A percentile compares a stretch with the other conserved stretches of the same genome.
Evolutionary conservation across 2,888 invertebrate species (phyloP).

Genomic region (Tetragonula carbonaria): DNA sequence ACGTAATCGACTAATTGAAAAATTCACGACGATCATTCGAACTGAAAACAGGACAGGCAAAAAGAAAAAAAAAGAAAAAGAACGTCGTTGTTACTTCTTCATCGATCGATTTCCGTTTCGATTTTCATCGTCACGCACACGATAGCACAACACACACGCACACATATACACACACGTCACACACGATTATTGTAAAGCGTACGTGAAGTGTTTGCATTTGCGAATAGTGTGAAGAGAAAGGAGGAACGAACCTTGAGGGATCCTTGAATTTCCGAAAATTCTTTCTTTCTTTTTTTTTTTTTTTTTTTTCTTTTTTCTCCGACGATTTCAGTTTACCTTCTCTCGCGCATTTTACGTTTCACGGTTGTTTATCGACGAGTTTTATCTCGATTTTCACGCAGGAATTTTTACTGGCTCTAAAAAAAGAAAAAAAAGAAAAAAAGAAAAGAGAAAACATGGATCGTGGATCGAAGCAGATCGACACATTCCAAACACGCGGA

Average conservation of each 20-base stretch:
- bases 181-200: slow-evolving; percentile 10
- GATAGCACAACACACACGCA: slow-evolving; percentile 5
- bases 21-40: background rate
- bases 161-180: slow-evolving; percentile 2
- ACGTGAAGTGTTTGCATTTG: slow-evolving; percentile 10
- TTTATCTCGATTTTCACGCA: background rate
- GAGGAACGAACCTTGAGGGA: slow-evolving; percentile 9
- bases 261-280: slow-evolving; percentile 52
- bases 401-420: slow-evolving; percentile 23
- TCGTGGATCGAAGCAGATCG: slow-evolving; percentile 17
- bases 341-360: background rate
- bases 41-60: background rate
- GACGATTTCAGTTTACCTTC: slow-evolving; percentile 18
- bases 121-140: slow-evolving; percentile 34
- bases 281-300: too few species aligned
- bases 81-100: too few species aligned
- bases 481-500: slow-evolving; percentile 51
- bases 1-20: background rate
- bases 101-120: slow-evolving; percentile 3
- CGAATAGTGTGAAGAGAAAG: background rate
- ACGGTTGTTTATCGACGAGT: background rate
- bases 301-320: background rate
- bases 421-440: background rate
- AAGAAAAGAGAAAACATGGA: too few species aligned
- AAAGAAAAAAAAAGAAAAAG: too few species aligned